Percentiles rank a stretch among this genome's conserved stretches.
Evolutionary conservation across 2,113 vertebrate species (phyloP).

Genomic region (Picathartes gymnocephalus): DNA sequence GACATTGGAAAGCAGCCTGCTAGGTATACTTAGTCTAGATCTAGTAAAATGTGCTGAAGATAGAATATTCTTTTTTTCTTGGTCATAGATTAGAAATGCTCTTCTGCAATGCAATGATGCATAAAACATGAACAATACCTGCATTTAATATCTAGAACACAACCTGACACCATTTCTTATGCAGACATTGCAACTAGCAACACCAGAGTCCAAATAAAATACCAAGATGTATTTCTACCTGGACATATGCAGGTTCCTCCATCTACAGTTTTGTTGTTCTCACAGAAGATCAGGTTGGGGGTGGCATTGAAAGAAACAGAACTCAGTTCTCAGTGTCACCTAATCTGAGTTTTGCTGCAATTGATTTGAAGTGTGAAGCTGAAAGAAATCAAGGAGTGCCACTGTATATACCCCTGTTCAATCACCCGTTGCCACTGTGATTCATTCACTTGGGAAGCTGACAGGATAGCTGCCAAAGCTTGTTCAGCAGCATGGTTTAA

Average conservation of each 20-base stretch:
- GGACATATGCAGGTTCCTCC: background rate
- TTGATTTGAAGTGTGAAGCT: background rate
- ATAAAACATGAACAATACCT: background rate
- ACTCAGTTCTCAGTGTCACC: background rate
- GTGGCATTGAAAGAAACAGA: background rate
- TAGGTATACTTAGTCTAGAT: background rate
- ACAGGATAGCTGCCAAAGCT: background rate
- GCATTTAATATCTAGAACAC: background rate
- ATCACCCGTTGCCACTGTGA: background rate
- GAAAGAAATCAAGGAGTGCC: background rate
- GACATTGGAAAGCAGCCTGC: background rate
- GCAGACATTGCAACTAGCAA: background rate
- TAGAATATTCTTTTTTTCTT: background rate
- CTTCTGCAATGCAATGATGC: background rate
- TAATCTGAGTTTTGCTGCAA: background rate
- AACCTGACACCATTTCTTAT: background rate
- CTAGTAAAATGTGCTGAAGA: background rate
- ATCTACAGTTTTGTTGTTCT: background rate
- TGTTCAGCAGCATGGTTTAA: background rate
- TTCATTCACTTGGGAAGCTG: constrained; percentile 15
- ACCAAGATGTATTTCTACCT: constrained; percentile 1
- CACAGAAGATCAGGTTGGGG: background rate
- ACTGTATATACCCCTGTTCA: background rate
- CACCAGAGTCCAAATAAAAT: background rate
- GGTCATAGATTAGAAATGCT: background rate